Conservation (phyloP, 92 coral and sea anemone genomes). For the Paragorgia papillata region DNA sequence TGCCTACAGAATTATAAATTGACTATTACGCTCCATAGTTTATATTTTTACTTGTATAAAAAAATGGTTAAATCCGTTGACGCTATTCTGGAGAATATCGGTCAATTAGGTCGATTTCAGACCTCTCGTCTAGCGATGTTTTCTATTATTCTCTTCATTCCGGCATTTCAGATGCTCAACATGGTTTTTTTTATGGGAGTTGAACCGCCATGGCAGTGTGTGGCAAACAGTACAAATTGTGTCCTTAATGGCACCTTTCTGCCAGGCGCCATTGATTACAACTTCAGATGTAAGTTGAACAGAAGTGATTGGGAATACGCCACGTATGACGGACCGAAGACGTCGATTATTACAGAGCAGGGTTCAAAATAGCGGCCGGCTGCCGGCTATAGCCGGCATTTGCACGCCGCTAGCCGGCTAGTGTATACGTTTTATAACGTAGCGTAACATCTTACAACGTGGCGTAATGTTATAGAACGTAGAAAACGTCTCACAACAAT, state of each 20-base stretch:
- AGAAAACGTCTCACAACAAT: too few species aligned
- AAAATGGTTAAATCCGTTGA: constrained; percentile 59
- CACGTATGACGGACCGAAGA: constrained; percentile 55
- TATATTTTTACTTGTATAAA: too few species aligned
- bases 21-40: too few species aligned
- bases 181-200: constrained; percentile 96
- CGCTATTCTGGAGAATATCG: constrained; percentile 72
- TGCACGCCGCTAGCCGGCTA: too few species aligned
- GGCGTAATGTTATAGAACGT: too few species aligned
- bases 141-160: constrained; percentile 70
- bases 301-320: constrained; percentile 88
- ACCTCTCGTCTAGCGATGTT: constrained; percentile 75
- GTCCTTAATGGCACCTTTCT: constrained; percentile 68
- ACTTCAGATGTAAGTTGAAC: constrained; percentile 77
- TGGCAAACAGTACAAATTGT: constrained; percentile 57
- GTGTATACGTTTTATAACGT: too few species aligned
- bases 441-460: too few species aligned
- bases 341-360: constrained; percentile 88
- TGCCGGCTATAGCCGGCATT: too few species aligned
- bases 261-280: constrained; percentile 51
- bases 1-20: too few species aligned
- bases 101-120: constrained; percentile 89
- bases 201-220: constrained; percentile 85
- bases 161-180: constrained; percentile 86
- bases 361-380: too few species aligned